A percentile compares a stretch with the other conserved stretches of the same genome.
Conservation (phyloP, 2,797 vertebrate genomes). For the Petrocephalus sullivani region DNA sequence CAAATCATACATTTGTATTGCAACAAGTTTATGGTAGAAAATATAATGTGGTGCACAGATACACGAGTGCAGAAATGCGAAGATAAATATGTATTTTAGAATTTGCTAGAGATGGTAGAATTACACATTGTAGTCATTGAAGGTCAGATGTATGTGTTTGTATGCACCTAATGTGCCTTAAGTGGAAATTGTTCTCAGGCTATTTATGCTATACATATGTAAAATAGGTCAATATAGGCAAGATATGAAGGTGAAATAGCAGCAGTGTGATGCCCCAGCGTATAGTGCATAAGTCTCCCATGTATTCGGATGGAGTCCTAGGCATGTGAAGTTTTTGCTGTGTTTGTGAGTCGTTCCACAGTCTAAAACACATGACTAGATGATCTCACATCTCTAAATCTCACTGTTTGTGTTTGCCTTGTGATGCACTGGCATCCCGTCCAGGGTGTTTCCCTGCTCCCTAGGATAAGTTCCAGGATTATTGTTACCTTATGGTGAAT, state of each 20-base stretch:
- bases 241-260: not conserved
- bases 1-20: not conserved
- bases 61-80: not conserved
- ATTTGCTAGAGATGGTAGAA: not conserved
- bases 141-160: not conserved
- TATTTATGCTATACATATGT: not conserved
- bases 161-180: not conserved
- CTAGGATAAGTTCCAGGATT: not conserved
- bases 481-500: not conserved
- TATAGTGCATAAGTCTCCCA: not conserved
- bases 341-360: not conserved
- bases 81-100: not conserved
- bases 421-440: not conserved
- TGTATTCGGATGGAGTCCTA: not conserved
- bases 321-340: not conserved
- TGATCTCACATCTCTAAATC: not conserved
- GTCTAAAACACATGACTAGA: not conserved
- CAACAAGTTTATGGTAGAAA: not conserved
- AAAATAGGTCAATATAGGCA: not conserved
- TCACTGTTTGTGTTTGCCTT: not conserved
- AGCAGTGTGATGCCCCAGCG: not conserved
- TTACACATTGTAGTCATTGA: not conserved
- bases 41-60: not conserved
- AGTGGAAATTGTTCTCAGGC: not conserved
- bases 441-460: not conserved